phyloP scores from a whole-genome alignment of 1,140 invertebrate genomes.

The Hypothenemus hampei region DNA sequence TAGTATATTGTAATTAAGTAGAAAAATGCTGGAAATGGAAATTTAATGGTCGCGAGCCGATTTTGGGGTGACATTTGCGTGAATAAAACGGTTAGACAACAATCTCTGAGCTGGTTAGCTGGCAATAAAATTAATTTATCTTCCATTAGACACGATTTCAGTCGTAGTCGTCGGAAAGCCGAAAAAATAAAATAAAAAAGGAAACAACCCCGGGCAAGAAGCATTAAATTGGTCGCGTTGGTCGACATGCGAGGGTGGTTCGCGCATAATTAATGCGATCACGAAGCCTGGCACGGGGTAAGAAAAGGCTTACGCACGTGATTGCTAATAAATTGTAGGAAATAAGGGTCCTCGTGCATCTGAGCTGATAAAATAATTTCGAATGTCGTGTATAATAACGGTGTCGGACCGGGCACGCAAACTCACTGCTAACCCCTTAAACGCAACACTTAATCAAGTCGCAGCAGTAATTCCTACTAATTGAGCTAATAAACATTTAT shows the following conservation, averaged over 20 bases:
- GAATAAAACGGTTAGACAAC: constrained; percentile 39
- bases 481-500: constrained; percentile 17
- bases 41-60: constrained; percentile 17
- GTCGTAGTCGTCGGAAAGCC: too few relatives aligned
- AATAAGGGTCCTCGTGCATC: constrained; percentile 46
- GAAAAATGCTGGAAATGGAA: too few relatives aligned
- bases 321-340: constrained; percentile 47
- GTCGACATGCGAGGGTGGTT: constrained; percentile 40
- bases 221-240: constrained; percentile 21
- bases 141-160: constrained; percentile 40
- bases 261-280: constrained; percentile 44
- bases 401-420: constrained; percentile 36
- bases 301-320: constrained; percentile 44
- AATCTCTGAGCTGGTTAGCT: constrained; percentile 46
- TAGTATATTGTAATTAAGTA: too few relatives aligned
- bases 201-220: too few relatives aligned
- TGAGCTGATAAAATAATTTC: constrained; percentile 47
- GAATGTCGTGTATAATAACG: constrained; percentile 47
- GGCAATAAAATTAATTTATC: constrained; percentile 49
- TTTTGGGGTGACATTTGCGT: constrained; percentile 20
- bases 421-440: constrained; percentile 24
- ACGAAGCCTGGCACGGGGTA: constrained; percentile 44
- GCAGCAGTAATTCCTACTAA: constrained; percentile 19
- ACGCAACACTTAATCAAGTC: constrained; percentile 39
- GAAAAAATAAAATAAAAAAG: too few relatives aligned